A percentile compares a stretch with the other conserved stretches of the same genome.
Evolutionary conservation across 2,113 vertebrate species (phyloP).

Genomic region (Labeo rohita): DNA sequence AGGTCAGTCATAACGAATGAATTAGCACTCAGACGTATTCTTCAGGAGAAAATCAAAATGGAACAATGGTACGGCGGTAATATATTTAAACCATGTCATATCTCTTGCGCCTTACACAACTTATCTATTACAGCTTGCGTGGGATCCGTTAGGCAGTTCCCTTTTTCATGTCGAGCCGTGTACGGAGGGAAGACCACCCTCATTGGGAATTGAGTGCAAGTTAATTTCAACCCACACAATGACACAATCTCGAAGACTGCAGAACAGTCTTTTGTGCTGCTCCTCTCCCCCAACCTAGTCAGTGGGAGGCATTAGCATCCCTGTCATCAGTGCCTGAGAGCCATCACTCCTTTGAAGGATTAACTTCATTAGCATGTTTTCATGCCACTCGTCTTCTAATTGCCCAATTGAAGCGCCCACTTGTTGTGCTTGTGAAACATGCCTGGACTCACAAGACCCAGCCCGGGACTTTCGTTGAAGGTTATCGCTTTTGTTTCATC

Average conservation of each 20-base stretch:
- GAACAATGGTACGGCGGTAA: constrained; percentile 20
- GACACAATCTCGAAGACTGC: constrained; percentile 59
- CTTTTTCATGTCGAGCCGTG: constrained; percentile 70
- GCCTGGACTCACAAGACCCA: constrained; percentile 45
- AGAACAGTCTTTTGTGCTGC: constrained; percentile 55
- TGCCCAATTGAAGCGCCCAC: constrained; percentile 59
- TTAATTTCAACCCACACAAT: constrained; percentile 77
- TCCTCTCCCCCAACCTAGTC: constrained; percentile 53
- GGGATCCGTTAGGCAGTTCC: constrained; percentile 71
- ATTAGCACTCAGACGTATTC: constrained; percentile 25
- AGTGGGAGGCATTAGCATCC: constrained; percentile 62
- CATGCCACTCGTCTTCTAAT: constrained; percentile 62
- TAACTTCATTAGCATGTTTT: constrained; percentile 67
- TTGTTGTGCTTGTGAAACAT: constrained; percentile 63
- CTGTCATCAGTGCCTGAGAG: constrained; percentile 62
- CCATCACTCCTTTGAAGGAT: constrained; percentile 64
- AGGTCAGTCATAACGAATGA: constrained; percentile 10
- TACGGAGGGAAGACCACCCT: constrained; percentile 76
- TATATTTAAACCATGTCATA: constrained; percentile 64
- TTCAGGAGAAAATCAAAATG: constrained; percentile 39
- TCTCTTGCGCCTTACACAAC: constrained; percentile 62
- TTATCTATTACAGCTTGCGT: constrained; percentile 72
- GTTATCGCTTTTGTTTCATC: neutral
- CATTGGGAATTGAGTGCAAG: constrained; percentile 70
- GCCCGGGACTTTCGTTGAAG: constrained; percentile 33